Percentiles rank a stretch among this genome's conserved stretches.
Evolutionary conservation across 1,140 invertebrate genomes (phyloP).

Genomic region (Pararge aegeria): DNA sequence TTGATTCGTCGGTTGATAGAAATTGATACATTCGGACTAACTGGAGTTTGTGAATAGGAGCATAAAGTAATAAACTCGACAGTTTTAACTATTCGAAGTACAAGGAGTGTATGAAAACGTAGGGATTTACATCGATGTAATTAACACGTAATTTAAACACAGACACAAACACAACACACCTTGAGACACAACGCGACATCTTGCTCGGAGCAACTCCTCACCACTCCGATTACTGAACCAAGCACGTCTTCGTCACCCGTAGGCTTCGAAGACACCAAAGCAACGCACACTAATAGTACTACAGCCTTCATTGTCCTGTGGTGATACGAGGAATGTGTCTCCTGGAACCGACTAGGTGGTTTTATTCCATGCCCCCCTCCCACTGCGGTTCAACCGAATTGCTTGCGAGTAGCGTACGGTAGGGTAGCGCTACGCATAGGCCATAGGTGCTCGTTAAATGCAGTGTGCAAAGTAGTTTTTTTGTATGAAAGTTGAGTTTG

Average conservation of each 20-base stretch:
- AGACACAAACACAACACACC: conserved; percentile 61
- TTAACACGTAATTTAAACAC: conserved; percentile 9
- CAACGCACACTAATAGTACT: conserved; percentile 77
- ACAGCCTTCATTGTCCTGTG: conserved; percentile 79
- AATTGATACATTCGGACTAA: no score
- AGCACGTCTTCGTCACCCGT: conserved; percentile 76
- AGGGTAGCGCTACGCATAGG: not conserved
- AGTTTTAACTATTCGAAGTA: no score
- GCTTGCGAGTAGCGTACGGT: conserved; percentile 14
- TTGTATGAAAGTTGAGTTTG: not conserved
- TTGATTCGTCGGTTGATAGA: no score
- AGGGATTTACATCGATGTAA: no score
- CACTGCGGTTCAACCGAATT: conserved; percentile 4
- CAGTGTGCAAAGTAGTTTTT: not conserved
- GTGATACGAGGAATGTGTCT: conserved; percentile 57
- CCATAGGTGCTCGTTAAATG: not conserved
- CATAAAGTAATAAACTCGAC: no score
- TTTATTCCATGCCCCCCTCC: conserved; percentile 64
- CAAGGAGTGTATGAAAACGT: no score
- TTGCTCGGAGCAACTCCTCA: conserved; percentile 84
- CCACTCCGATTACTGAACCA: conserved; percentile 82
- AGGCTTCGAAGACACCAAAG: conserved; percentile 78
- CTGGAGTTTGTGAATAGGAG: no score
- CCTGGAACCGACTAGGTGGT: conserved; percentile 44
- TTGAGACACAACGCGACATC: conserved; percentile 88